A percentile compares a stretch with the other conserved stretches of the same genome.
Conservation (phyloP, 2,113 vertebrate genomes). For the Podarcis cretensis region DNA sequence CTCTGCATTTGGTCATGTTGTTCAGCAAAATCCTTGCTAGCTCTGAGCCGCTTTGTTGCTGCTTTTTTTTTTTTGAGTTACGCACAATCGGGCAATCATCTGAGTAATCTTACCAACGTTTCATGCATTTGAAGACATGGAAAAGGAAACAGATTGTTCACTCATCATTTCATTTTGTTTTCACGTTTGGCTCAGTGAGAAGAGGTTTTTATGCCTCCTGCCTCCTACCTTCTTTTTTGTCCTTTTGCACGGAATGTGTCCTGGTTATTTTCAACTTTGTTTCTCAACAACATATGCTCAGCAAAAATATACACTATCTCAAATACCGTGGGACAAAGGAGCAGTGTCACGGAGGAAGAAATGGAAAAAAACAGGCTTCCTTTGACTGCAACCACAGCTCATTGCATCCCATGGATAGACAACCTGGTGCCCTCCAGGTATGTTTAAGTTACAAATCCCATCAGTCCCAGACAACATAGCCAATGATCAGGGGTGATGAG, state of each 20-base stretch:
- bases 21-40: not conserved
- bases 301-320: too few species aligned
- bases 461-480: not conserved
- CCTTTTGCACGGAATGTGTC: not conserved
- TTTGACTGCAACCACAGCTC: not conserved
- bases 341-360: not conserved
- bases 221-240: not conserved
- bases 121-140: not conserved
- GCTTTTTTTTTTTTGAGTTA: not conserved
- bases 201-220: not conserved
- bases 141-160: not conserved
- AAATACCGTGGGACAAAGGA: not conserved
- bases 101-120: not conserved
- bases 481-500: not conserved
- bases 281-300: not conserved
- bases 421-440: too few species aligned
- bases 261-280: not conserved
- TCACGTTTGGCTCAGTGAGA: not conserved
- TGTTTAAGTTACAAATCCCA: not conserved
- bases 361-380: not conserved
- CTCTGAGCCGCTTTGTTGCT: not conserved
- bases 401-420: too few species aligned
- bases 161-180: not conserved
- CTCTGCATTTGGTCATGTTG: not conserved
- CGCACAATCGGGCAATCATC: not conserved